Base-by-base conservation (phyloP, 2,113 vertebrate species). In the Hydrochoerus hydrochaeris region DNA sequence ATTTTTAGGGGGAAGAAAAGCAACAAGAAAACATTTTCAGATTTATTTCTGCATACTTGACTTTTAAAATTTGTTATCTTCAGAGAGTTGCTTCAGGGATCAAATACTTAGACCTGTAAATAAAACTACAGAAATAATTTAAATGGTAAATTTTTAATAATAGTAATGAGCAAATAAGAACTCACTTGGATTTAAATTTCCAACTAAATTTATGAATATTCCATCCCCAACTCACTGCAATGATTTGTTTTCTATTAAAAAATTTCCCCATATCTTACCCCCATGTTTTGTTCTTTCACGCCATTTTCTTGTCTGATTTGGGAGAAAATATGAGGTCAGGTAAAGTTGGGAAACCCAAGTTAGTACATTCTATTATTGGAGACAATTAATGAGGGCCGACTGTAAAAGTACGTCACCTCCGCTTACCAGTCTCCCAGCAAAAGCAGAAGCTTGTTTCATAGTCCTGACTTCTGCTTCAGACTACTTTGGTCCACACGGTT, bases 41-140 rank as follows among this genome's bases (percentile, higher is more conserved):
- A 14, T 52, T 96, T 90, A 95, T 85, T 67, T 91, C 78, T 92
- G 57, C 86, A 62, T 71, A 85, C 90, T 82, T 95, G 20, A 78
- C 30, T 77, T 90, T 81, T 73, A 2, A 54, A 81, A 95, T 90
- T 63, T 65, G 22, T 52, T 78, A 94, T 52, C 35, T 57, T 92
- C 26, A n/a, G 20, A 87, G 46, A 94, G 88, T 88, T 80, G 7
- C 57, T 88, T 91, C 38, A 88, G 16, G 30, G 7, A 6, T 46
- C 49, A 90, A 80, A 73, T 65, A 78, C 9, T 93, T 90, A 88
- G 3, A 32, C 75, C 87, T 80, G 22, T 22, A 84, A n/a, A 49
- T 6, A 5, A 82, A 83, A 67, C 6, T 52, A 38, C 26, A 44
- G 65, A 86, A 91, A 73, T 67, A 44, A 41, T 88, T 84, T 63